Base-by-base conservation (phyloP, 2,113 vertebrate genomes). In the Percina caprodes region DNA sequence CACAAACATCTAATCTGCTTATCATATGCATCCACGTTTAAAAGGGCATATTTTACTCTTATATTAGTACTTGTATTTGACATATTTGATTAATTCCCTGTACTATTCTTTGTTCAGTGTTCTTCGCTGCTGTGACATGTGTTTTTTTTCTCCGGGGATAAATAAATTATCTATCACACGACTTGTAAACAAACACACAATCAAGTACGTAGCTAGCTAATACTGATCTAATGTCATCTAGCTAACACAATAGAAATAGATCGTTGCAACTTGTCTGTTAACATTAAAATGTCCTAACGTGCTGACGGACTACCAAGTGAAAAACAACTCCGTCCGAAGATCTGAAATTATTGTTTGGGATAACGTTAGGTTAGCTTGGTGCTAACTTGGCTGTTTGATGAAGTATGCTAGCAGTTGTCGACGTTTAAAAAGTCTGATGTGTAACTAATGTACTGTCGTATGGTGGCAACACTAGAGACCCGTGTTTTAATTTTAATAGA, bases 331-430 rank as follows among this genome's bases (percentile, higher is more conserved):
- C 1, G 3, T 5, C 39, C 39, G 9, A 19, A 24, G 9, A 33
- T 18, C 1, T n/a, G 5, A 33, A 56, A 7, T 15, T 15, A 10
- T 19, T 70, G 70, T 82, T 82, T 82, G 16, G 6, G 59, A 30
- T 49, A 79, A 60, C 19, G 39, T 42, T 11, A 42, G 39, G 39
- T 80, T 77, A 82, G 82, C 83, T 58, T 74, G n/a, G 19, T 71
- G 84, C 84, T 86, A 82, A 68, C 49, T 3, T 56, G n/a, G 52
- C 51, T 60, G 19, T 42, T 39, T 24, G 9, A 3, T 54, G 13
- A 8, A 30, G 10, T 8, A 60, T n/a, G 48, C 48, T 18, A 62
- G n/a, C 18, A 26, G 26, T n/a, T 10, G 46, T 45, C 21, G 48
- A 13, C 26, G 10, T 58, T 33, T 13, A 51, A 11, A n/a, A 16